phyloP scores from a whole-genome alignment of 2,113 vertebrate species.

The Uropsilus gracilis region DNA sequence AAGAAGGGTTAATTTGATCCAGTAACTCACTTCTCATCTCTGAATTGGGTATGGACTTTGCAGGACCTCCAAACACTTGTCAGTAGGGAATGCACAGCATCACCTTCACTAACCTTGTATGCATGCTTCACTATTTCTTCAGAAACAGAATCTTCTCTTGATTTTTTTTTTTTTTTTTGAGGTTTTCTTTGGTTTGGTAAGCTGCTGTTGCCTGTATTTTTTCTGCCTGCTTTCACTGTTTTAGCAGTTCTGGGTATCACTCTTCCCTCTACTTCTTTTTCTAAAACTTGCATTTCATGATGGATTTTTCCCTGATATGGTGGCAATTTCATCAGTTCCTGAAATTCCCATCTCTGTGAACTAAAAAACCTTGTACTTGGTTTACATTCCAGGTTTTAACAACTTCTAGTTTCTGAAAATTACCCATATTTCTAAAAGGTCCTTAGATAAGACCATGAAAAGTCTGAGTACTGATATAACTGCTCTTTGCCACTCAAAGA shows the following conservation, averaged over 20 bases:
- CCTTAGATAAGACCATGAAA: constrained; percentile 86
- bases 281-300: constrained; percentile 96
- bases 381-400: constrained; percentile 92
- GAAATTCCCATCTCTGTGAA: constrained; percentile 96
- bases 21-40: too few relatives aligned
- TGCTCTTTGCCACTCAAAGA: too few relatives aligned
- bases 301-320: constrained; percentile 94
- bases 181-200: background rate
- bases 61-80: too few relatives aligned
- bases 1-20: too few relatives aligned
- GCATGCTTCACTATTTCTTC: too few relatives aligned
- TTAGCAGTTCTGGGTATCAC: constrained; percentile 97
- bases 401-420: constrained; percentile 96
- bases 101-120: too few relatives aligned
- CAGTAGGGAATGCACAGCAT: too few relatives aligned
- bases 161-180: background rate
- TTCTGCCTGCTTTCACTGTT: constrained; percentile 98
- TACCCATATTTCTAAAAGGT: constrained; percentile 96
- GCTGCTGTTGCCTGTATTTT: constrained; percentile 91
- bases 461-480: too few relatives aligned
- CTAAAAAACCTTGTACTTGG: constrained; percentile 95
- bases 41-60: too few relatives aligned
- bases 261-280: constrained; percentile 98
- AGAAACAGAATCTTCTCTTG: too few relatives aligned
- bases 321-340: constrained; percentile 95